These are phyloP conservation scores for Bambusicola thoracicus DNA, from an alignment of 2,113 vertebrate species.

Conservation along the genomic window DNA sequence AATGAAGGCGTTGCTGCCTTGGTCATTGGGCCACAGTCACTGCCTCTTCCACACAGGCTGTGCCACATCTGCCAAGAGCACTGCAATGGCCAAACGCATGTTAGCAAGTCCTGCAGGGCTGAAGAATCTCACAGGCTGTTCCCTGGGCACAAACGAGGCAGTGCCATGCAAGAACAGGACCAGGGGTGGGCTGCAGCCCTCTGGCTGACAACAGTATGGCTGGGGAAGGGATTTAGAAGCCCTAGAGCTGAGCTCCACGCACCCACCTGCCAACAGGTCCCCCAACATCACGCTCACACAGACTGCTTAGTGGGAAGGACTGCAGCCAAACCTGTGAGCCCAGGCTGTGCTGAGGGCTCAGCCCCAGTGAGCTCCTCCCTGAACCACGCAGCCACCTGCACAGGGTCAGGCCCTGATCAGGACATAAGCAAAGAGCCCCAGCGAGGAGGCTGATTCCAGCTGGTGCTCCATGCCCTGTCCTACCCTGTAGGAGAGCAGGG, in stretches of 20 bases:
- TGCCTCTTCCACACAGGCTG: background rate
- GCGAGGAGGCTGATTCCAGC: background rate
- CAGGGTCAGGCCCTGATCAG: background rate
- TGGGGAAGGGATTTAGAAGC: background rate
- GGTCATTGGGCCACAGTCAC: background rate
- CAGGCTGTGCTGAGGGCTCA: background rate
- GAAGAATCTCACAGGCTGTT: background rate
- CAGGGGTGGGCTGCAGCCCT: background rate
- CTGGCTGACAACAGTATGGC: background rate
- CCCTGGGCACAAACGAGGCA: background rate
- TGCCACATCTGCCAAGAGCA: background rate
- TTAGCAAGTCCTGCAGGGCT: background rate
- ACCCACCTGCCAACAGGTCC: background rate
- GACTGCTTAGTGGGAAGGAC: background rate
- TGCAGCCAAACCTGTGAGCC: background rate
- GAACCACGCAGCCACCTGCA: background rate
- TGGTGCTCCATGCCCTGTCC: accelerated
- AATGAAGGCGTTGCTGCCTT: background rate
- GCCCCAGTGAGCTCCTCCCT: background rate
- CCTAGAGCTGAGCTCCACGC: background rate
- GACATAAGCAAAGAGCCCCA: background rate
- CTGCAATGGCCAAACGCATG: background rate
- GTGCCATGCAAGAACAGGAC: background rate
- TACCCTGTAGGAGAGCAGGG: background rate
- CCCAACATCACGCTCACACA: accelerated